Evolutionary conservation across 1,140 invertebrate genomes (phyloP).

Genomic region (Drosophila ironensis): DNA sequence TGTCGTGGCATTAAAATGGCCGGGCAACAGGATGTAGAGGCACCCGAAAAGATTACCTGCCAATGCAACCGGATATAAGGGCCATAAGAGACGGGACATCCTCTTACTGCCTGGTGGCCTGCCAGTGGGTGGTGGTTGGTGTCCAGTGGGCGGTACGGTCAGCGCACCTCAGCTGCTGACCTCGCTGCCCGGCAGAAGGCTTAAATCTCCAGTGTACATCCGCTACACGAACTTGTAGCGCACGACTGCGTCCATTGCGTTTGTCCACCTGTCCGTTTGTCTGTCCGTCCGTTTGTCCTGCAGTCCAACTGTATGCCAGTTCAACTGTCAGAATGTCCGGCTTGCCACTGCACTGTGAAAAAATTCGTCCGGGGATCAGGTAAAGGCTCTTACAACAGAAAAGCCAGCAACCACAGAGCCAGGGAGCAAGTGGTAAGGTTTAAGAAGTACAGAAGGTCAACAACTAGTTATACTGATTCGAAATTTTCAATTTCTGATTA

Average conservation of each 20-base stretch:
- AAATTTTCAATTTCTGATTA: no score
- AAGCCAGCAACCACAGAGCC: no score
- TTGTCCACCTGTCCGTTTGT: slow-evolving; percentile 13
- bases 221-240: slow-evolving; percentile 74
- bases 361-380: background rate
- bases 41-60: slow-evolving; percentile 72
- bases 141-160: slow-evolving; percentile 9
- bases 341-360: slow-evolving; percentile 7
- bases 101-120: slow-evolving; percentile 12
- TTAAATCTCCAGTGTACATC: slow-evolving; percentile 78
- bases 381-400: background rate
- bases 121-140: background rate
- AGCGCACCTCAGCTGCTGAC: slow-evolving; percentile 22
- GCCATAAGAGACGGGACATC: slow-evolving; percentile 50
- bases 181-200: slow-evolving; percentile 44
- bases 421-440: no score
- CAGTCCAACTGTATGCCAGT: background rate
- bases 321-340: slow-evolving; percentile 16
- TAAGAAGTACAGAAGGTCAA: no score
- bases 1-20: slow-evolving; percentile 61
- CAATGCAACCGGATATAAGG: slow-evolving; percentile 76
- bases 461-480: no score
- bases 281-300: background rate
- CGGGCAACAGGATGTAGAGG: slow-evolving; percentile 48
- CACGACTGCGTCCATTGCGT: slow-evolving; percentile 60